Conservation (phyloP, 2,888 invertebrate genomes). For the Prosopocoilus inquinatus region DNA sequence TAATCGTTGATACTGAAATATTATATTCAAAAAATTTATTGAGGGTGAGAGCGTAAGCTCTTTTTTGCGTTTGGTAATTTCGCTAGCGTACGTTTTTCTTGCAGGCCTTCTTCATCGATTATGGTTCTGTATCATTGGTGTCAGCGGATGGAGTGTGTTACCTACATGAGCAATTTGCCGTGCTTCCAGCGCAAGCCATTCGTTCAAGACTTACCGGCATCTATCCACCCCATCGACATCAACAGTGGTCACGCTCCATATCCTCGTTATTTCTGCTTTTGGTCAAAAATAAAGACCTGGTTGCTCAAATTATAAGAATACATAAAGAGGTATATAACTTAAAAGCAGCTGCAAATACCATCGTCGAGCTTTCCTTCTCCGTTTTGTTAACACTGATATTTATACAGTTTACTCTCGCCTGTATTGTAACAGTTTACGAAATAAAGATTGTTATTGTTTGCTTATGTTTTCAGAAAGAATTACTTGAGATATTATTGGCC, state of each 20-base stretch:
- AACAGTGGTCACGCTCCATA: conserved; percentile 53
- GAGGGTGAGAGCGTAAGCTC: too few species aligned
- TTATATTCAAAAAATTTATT: too few species aligned
- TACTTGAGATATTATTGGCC: conserved; percentile 49
- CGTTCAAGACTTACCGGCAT: conserved; percentile 54
- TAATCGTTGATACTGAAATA: conserved; percentile 2
- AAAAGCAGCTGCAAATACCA: too few species aligned
- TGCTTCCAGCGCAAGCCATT: conserved; percentile 55
- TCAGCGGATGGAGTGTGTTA: conserved; percentile 40
- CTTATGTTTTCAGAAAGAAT: conserved; percentile 19
- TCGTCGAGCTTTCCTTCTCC: too few species aligned
- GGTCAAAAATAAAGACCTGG: conserved; percentile 46
- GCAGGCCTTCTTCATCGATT: conserved; percentile 60
- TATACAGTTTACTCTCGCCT: too few species aligned
- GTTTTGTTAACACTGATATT: too few species aligned
- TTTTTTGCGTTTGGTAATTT: too few species aligned
- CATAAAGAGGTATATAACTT: conserved; percentile 31
- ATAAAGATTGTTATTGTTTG: neutral
- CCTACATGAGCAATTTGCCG: conserved; percentile 49
- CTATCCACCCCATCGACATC: conserved; percentile 47
- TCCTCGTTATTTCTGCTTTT: conserved; percentile 47
- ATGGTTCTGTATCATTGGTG: conserved; percentile 55
- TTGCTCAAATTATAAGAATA: conserved; percentile 45
- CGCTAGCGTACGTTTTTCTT: neutral
- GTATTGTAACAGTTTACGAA: too few species aligned